phyloP scores from a whole-genome alignment of 2,888 invertebrate genomes.

The Diarsia dahlii region DNA sequence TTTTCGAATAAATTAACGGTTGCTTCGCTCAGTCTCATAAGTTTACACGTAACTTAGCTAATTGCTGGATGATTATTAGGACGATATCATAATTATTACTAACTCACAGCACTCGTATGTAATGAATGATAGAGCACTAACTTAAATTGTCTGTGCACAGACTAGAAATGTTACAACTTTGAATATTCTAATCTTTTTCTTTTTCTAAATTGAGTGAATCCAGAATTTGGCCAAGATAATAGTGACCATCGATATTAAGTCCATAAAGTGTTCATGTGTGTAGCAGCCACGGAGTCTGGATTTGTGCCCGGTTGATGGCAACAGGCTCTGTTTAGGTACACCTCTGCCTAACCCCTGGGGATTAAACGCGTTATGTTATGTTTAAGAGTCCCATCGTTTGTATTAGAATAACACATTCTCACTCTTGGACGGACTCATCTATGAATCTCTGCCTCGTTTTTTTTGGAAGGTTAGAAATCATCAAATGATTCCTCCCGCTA shows the following conservation, averaged over 20 bases:
- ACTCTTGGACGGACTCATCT: neutral
- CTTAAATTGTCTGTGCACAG: neutral
- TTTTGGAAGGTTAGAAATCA: too few relatives aligned
- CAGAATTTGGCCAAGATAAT: neutral
- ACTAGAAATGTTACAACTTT: too few relatives aligned
- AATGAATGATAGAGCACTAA: neutral
- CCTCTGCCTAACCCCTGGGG: too few relatives aligned
- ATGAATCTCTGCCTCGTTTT: neutral
- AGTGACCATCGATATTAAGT: neutral
- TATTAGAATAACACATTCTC: neutral
- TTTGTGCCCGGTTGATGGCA: too few relatives aligned
- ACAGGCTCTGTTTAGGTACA: too few relatives aligned
- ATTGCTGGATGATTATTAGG: neutral
- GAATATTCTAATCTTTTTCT: neutral
- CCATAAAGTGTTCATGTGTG: neutral
- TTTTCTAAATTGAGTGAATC: neutral
- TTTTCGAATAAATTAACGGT: slow-evolving; percentile 21
- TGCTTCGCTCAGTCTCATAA: slow-evolving; percentile 9
- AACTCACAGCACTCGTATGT: neutral
- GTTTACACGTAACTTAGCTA: neutral
- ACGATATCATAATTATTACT: slow-evolving; percentile 7
- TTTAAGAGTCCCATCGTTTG: neutral
- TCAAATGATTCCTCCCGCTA: too few relatives aligned
- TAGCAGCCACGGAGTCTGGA: too few relatives aligned
- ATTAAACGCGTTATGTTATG: too few relatives aligned